phyloP scores from a whole-genome alignment of 2,888 invertebrate species.

The Adineta ricciae region DNA sequence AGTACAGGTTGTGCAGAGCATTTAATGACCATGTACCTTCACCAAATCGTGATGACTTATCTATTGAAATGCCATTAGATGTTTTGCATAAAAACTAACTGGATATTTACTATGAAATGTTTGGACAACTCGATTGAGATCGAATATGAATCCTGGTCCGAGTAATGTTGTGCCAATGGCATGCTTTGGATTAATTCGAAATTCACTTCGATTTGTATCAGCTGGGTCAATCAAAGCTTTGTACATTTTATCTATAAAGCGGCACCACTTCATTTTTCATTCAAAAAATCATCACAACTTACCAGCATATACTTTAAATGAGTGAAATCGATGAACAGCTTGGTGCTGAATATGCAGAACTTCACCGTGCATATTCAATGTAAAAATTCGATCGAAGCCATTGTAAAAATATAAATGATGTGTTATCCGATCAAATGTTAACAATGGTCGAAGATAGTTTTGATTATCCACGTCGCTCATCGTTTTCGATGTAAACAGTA shows the following conservation, averaged over 20 bases:
- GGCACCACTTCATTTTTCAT: neutral
- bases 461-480: neutral
- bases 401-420: constrained; percentile 12
- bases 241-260: neutral
- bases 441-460: constrained; percentile 12
- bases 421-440: neutral
- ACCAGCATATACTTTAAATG: constrained; percentile 12
- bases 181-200: neutral
- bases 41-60: neutral
- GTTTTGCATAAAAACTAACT: neutral
- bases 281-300: neutral
- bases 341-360: neutral
- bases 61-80: neutral
- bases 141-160: neutral
- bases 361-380: neutral
- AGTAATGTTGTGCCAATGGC: neutral
- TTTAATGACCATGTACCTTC: neutral
- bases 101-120: neutral
- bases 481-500: constrained; percentile 8
- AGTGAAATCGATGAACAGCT: neutral
- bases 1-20: neutral
- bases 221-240: neutral
- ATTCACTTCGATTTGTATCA: neutral
- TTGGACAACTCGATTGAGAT: neutral
- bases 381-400: neutral